Conservation (phyloP, 2,888 invertebrate genomes). For the Nymphalis urticae region DNA sequence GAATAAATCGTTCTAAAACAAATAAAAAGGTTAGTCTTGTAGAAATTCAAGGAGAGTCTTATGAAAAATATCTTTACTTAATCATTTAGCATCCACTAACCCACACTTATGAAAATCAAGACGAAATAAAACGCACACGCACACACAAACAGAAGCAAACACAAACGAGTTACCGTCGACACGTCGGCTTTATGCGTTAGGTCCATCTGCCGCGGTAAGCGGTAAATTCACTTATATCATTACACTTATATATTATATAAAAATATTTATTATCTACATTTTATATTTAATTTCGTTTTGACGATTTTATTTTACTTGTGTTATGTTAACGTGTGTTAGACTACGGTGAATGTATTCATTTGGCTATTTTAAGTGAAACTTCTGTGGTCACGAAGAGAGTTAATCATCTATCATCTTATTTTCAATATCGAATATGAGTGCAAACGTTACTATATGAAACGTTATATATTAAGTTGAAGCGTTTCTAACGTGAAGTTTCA, state of each 20-base stretch:
- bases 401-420: no score
- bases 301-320: neutral
- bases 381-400: no score
- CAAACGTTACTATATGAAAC: no score
- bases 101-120: constrained; percentile 30
- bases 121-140: constrained; percentile 36
- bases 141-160: constrained; percentile 49
- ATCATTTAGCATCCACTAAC: constrained; percentile 27
- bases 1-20: no score
- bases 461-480: no score
- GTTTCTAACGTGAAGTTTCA: no score
- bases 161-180: constrained; percentile 70
- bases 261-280: no score
- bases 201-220: constrained; percentile 80
- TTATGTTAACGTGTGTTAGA: constrained; percentile 3
- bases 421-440: no score
- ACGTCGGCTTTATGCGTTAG: constrained; percentile 78
- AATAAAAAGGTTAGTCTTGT: no score
- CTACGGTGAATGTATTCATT: neutral
- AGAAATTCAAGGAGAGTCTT: no score
- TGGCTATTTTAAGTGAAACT: neutral
- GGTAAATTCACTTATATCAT: constrained; percentile 59
- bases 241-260: constrained; percentile 48
- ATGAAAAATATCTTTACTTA: no score
- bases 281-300: no score